These are phyloP conservation scores for Alces alces DNA, from an alignment of 2,113 vertebrate species.

Conservation along the genomic window DNA sequence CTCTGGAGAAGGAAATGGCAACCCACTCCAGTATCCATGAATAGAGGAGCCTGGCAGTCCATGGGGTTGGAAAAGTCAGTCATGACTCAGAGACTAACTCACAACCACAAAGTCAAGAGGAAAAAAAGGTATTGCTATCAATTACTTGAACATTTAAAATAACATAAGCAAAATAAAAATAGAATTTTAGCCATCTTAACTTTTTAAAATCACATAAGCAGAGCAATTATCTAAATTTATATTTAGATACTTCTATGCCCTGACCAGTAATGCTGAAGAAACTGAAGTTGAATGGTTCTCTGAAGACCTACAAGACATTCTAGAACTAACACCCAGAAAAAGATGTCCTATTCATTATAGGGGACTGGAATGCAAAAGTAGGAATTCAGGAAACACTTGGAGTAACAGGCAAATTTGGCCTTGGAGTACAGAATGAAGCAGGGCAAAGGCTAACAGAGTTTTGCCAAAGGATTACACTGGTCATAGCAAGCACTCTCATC, in stretches of 20 bases:
- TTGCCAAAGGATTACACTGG: not conserved
- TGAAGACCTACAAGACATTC: not conserved
- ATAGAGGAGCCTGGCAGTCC: not conserved
- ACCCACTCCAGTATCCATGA: not conserved
- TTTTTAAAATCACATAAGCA: not conserved
- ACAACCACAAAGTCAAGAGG: not conserved
- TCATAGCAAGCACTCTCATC: not conserved
- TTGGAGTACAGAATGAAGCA: not conserved
- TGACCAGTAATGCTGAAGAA: not conserved
- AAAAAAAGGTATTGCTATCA: not conserved
- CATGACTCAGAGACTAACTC: not conserved
- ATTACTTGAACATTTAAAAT: not conserved
- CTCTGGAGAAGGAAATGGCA: not conserved
- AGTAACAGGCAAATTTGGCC: not conserved
- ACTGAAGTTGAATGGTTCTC: not conserved
- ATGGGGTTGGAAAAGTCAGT: not conserved
- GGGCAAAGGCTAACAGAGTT: not conserved
- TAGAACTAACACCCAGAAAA: not conserved
- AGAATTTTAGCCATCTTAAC: not conserved
- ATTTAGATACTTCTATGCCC: not conserved
- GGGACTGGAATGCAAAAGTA: not conserved
- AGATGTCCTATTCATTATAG: not conserved
- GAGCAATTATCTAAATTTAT: not conserved
- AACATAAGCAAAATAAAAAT: not conserved
- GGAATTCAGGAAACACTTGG: not conserved